These are phyloP conservation scores for Mormyrus lacerda DNA, from an alignment of 2,113 vertebrate genomes.

Conservation along the genomic window DNA sequence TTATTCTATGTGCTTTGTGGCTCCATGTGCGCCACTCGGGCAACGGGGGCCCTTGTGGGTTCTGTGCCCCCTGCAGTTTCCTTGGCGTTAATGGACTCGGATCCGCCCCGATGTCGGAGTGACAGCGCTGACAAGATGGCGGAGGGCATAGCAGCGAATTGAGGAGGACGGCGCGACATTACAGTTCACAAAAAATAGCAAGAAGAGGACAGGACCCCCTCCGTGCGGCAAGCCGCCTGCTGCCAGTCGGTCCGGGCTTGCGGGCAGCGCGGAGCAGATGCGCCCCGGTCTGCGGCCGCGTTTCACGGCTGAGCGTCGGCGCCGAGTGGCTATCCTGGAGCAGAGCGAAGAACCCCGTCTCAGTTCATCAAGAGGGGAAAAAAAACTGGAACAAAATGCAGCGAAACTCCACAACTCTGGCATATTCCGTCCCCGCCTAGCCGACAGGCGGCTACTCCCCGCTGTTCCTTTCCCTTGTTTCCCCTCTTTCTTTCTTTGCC, in stretches of 20 bases:
- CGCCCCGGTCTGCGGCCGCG: not conserved
- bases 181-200: not conserved
- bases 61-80: conserved; percentile 5
- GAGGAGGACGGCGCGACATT: conserved; percentile 41
- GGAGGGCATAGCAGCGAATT: conserved; percentile 47
- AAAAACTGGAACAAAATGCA: not conserved
- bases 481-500: not conserved
- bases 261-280: not conserved
- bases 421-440: not conserved
- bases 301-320: not conserved
- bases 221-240: not conserved
- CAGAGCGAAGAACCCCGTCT: not conserved
- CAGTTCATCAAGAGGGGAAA: not conserved
- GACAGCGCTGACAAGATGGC: conserved; percentile 63
- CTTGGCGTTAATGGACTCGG: conserved; percentile 13
- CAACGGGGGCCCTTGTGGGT: not conserved
- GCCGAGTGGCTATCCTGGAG: conserved; percentile 10
- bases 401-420: not conserved
- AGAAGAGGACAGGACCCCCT: not conserved
- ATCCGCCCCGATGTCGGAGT: conserved; percentile 42
- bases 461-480: not conserved
- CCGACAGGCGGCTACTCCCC: not conserved
- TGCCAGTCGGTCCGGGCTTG: not conserved
- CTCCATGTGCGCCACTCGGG: not conserved
- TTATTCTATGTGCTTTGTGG: not conserved